These are phyloP conservation scores for Poeciliopsis turrubarensis DNA, from an alignment of 2,113 vertebrate genomes.

Conservation along the genomic window DNA sequence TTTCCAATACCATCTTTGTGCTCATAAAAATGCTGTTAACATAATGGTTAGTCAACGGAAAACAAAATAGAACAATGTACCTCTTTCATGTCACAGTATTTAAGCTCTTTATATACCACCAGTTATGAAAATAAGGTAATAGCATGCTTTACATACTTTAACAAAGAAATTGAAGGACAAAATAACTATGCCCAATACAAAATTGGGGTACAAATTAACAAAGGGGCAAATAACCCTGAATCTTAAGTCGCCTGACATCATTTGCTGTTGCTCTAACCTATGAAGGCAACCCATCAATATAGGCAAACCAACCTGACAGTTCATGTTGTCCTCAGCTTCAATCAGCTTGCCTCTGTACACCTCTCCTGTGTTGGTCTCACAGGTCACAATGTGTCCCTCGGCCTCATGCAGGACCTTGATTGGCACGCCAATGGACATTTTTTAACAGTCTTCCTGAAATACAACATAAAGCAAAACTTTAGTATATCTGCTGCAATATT, in stretches of 20 bases:
- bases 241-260: too few relatives aligned
- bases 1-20: too few relatives aligned
- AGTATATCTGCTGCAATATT: too few relatives aligned
- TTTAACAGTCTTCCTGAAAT: constrained; percentile 31
- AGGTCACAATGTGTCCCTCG: constrained; percentile 97
- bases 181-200: too few relatives aligned
- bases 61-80: neutral
- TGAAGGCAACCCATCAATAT: neutral
- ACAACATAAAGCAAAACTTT: neutral
- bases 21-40: neutral
- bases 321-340: constrained; percentile 99
- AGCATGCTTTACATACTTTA: too few relatives aligned
- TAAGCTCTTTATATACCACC: too few relatives aligned
- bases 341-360: constrained; percentile 97
- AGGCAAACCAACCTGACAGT: constrained; percentile 88
- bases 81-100: neutral
- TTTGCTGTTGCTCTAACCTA: neutral
- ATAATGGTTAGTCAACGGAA: neutral
- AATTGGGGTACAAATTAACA: too few relatives aligned
- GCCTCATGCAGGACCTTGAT: constrained; percentile 99
- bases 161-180: too few relatives aligned
- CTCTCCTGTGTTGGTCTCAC: constrained; percentile 96
- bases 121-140: too few relatives aligned
- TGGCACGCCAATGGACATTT: constrained; percentile 95
- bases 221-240: too few relatives aligned